Conservation (phyloP, 2,888 invertebrate genomes). For the Ethmia dodecea region DNA sequence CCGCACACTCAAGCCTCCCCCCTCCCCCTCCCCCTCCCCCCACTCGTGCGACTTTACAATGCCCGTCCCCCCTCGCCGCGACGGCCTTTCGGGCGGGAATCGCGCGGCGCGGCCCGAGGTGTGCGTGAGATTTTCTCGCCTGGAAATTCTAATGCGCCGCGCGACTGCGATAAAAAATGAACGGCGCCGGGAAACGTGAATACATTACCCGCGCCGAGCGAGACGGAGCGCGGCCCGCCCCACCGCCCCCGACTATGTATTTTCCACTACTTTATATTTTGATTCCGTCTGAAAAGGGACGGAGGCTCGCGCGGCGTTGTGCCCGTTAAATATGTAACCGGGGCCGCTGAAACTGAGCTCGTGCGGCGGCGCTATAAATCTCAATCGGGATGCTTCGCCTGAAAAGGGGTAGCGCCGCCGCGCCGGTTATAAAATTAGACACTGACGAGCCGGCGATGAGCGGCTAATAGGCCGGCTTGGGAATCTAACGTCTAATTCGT, state of each 20-base stretch:
- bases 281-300: slow-evolving; percentile 56
- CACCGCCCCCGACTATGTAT: slow-evolving; percentile 35
- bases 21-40: slow-evolving; percentile 24
- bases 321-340: slow-evolving; percentile 50
- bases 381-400: slow-evolving; percentile 3
- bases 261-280: slow-evolving; percentile 62
- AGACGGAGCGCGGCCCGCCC: slow-evolving; percentile 39
- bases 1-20: slow-evolving; percentile 17
- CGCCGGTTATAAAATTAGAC: slow-evolving; percentile 13
- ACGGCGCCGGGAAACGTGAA: slow-evolving; percentile 69
- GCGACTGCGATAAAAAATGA: slow-evolving; percentile 77
- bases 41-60: slow-evolving; percentile 65
- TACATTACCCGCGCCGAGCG: slow-evolving; percentile 64
- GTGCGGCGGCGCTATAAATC: slow-evolving; percentile 1
- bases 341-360: slow-evolving; percentile 5
- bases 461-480: slow-evolving; percentile 27
- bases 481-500: slow-evolving; percentile 49
- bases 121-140: slow-evolving; percentile 74
- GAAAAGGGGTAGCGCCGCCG: slow-evolving; percentile 14
- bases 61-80: slow-evolving; percentile 31
- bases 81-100: not conserved
- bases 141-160: slow-evolving; percentile 75
- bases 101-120: slow-evolving; percentile 25
- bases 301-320: slow-evolving; percentile 33
- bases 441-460: slow-evolving; percentile 14